A percentile compares a stretch with the other conserved stretches of the same genome.
Evolutionary conservation across 2,888 invertebrate species (phyloP).

Genomic region (Pristionchus exspectatus): DNA sequence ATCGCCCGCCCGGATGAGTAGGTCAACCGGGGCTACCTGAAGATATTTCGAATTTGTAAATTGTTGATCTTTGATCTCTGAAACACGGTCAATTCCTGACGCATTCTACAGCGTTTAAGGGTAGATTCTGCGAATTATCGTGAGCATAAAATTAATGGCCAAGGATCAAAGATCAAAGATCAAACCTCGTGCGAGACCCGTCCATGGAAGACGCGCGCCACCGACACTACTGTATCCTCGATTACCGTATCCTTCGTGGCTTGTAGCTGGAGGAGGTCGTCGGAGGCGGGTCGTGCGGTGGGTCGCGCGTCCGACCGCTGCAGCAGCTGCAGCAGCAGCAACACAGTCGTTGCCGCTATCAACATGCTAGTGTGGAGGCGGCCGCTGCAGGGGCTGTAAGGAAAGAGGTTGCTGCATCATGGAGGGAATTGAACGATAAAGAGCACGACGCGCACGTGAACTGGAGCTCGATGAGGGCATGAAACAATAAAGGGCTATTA

Average conservation of each 20-base stretch:
- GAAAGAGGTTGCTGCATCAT: too few relatives aligned
- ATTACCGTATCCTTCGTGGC: neutral
- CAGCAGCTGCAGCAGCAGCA: constrained; percentile 17
- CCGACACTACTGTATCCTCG: constrained; percentile 32
- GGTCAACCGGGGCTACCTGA: constrained; percentile 35
- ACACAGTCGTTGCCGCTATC: neutral
- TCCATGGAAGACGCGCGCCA: constrained; percentile 42
- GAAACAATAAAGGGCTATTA: neutral
- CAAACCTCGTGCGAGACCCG: constrained; percentile 32
- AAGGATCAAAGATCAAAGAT: neutral
- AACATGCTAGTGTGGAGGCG: neutral
- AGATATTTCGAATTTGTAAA: neutral
- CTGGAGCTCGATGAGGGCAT: neutral
- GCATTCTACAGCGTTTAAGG: neutral
- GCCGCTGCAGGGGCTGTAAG: constrained; percentile 29
- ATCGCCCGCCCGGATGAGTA: constrained; percentile 40
- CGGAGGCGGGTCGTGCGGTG: constrained; percentile 17
- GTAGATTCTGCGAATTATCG: neutral
- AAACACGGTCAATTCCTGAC: neutral
- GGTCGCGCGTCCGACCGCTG: constrained; percentile 26
- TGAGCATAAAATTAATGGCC: neutral
- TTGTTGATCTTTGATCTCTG: constrained; percentile 24
- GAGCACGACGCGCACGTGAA: too few relatives aligned
- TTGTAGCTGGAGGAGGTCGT: neutral
- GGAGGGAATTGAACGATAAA: too few relatives aligned